Evolutionary conservation across 2,113 vertebrate genomes (phyloP), one percentile per base, ranked within the genome.

Genomic region (Callocephalon fimbriatum): DNA sequence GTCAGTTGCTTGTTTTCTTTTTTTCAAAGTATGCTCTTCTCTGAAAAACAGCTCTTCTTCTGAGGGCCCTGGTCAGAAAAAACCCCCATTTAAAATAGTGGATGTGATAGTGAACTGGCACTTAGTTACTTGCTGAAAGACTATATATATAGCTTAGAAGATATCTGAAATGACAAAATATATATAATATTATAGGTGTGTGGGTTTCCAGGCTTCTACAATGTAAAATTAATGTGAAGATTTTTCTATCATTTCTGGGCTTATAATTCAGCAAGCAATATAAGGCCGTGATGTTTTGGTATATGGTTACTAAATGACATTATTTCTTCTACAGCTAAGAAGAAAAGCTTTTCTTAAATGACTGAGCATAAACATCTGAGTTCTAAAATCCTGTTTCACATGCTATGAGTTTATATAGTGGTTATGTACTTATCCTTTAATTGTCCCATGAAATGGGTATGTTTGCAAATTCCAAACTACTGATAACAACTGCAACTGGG

Each of bases 31-130:
- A 7, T 97, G 65, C 65, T 96, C 75, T 96, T 97, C 88, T 95
- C 97, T 98, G 86, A 97, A 95, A 91, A 97, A 93, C 22, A 98
- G 84, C 48, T 99, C 98, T 82, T 99, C 99, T 85, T 98, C 98
- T 65, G 98, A 95, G 42, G 99, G 99, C 29, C 99, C 99, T 99
- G 92, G 90, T 91, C 67, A 74, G 91, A 86, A 87, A 95, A 47
- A 68, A 65, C 51, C 0, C 5, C 47, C 37, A 81, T 88, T 93
- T 80, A 61, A 29, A 81, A 31, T 5, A 38, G 50, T 19, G 80
- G 79, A 63, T 67, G 44, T 42, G 59, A 58, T 29, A 29, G 5
- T 56, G 47, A 91, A 40, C 14, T n/a, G 79, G 65, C 26, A 78
- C 20, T 74, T 29, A 74, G 42, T 63, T 75, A 51, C 92, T 77